Evolutionary conservation across 2,888 invertebrate species (phyloP).

Genomic region (Onthophagus sagittarius): DNA sequence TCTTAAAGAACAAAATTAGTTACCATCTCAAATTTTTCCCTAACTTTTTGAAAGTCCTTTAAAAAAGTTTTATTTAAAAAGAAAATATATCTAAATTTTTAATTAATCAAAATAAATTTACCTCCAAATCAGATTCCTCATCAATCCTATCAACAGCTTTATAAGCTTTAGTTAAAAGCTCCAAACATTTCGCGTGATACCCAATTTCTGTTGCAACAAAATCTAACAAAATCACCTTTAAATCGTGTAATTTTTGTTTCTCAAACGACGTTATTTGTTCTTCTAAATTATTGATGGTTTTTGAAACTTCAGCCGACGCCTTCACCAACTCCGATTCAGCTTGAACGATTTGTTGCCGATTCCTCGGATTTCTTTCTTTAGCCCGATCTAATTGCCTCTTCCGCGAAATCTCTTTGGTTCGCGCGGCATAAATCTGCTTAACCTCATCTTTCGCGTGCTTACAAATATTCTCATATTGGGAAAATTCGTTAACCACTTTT

Average conservation of each 20-base stretch:
- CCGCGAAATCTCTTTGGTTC: constrained; percentile 52
- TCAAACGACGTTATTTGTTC: constrained; percentile 83
- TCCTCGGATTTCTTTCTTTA: constrained; percentile 67
- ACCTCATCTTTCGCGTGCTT: constrained; percentile 77
- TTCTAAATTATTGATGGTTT: constrained; percentile 74
- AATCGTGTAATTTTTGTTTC: constrained; percentile 73
- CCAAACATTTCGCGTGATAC: constrained; percentile 78
- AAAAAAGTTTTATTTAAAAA: no score
- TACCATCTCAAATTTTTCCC: constrained; percentile 54
- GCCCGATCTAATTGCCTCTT: constrained; percentile 62
- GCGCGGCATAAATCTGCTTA: constrained; percentile 68
- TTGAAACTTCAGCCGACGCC: constrained; percentile 76
- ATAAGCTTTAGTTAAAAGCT: constrained; percentile 76
- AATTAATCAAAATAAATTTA: constrained; percentile 37
- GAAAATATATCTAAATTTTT: neutral
- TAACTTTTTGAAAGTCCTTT: constrained; percentile 52
- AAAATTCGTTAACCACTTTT: constrained; percentile 71
- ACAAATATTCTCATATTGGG: constrained; percentile 75
- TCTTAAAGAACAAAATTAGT: constrained; percentile 32
- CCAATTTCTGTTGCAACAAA: constrained; percentile 76
- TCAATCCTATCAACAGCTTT: constrained; percentile 71
- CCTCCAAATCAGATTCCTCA: constrained; percentile 70
- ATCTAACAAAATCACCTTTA: constrained; percentile 68
- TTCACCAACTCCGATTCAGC: constrained; percentile 81
- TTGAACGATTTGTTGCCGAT: constrained; percentile 73